Evolutionary conservation across 2,888 invertebrate genomes (phyloP).

Genomic region (Thumatha senex): DNA sequence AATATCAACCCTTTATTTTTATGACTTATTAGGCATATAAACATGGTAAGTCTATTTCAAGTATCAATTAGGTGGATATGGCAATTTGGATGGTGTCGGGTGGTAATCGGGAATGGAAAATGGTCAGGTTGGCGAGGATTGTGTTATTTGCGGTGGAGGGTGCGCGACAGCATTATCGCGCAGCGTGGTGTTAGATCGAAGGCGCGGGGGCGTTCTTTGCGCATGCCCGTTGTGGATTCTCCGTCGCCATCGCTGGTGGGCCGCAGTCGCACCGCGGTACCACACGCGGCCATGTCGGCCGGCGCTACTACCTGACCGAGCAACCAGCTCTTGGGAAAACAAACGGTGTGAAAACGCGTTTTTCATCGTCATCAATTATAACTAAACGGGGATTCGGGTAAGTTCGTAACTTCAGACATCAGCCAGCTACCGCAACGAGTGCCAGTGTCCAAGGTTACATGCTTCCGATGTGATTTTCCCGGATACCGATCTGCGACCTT

Average conservation of each 20-base stretch:
- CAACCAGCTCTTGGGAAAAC: constrained; percentile 63
- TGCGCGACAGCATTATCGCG: constrained; percentile 65
- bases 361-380: constrained; percentile 47
- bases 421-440: constrained; percentile 39
- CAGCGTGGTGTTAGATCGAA: constrained; percentile 76
- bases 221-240: constrained; percentile 60
- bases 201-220: constrained; percentile 55
- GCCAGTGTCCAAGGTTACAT: constrained; percentile 60
- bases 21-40: constrained; percentile 3
- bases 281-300: constrained; percentile 73
- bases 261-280: constrained; percentile 77
- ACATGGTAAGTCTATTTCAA: constrained; percentile 34
- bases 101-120: constrained; percentile 44
- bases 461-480: constrained; percentile 56
- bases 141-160: constrained; percentile 73
- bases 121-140: constrained; percentile 64
- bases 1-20: constrained; percentile 10
- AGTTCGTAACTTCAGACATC: constrained; percentile 51
- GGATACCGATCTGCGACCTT: constrained; percentile 50
- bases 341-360: constrained; percentile 56
- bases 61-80: constrained; percentile 38
- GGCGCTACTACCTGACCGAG: constrained; percentile 74
- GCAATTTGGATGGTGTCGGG: constrained; percentile 48
- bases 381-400: constrained; percentile 67
- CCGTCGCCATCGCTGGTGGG: constrained; percentile 57